These are phyloP conservation scores for Phenganax subtilis DNA, from an alignment of 92 coral and sea anemone species.

Conservation along the genomic window DNA sequence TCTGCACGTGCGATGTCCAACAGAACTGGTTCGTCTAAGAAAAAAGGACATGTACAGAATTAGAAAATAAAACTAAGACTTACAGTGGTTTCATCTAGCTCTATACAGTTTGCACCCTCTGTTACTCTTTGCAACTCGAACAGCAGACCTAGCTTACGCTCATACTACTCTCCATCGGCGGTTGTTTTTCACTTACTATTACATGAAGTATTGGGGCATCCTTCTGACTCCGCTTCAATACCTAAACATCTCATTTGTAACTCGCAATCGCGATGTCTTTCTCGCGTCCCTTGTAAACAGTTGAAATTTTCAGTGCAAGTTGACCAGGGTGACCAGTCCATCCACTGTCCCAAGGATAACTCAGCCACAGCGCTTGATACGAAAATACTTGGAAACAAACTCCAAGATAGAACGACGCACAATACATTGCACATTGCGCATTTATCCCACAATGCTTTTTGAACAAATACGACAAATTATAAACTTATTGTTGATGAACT, in stretches of 20 bases:
- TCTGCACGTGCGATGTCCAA: conserved; percentile 77
- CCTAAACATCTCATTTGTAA: conserved; percentile 19
- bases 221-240: conserved; percentile 37
- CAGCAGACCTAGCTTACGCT: not conserved
- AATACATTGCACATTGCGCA: not conserved
- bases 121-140: too few species aligned
- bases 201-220: conserved; percentile 20
- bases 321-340: conserved; percentile 38
- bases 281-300: conserved; percentile 29
- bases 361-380: not conserved
- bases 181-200: not conserved
- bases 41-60: not conserved
- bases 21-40: conserved; percentile 43
- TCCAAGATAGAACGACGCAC: not conserved
- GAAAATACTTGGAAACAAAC: not conserved
- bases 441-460: too few species aligned
- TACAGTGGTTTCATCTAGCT: too few species aligned
- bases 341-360: conserved; percentile 17
- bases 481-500: not conserved
- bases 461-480: too few species aligned
- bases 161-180: not conserved
- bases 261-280: conserved; percentile 30
- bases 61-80: too few species aligned
- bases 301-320: conserved; percentile 7
- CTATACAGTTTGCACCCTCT: too few species aligned